A percentile compares a stretch with the other conserved stretches of the same genome.
Conservation (phyloP, 2,113 vertebrate genomes). For the Rhineura floridana region DNA sequence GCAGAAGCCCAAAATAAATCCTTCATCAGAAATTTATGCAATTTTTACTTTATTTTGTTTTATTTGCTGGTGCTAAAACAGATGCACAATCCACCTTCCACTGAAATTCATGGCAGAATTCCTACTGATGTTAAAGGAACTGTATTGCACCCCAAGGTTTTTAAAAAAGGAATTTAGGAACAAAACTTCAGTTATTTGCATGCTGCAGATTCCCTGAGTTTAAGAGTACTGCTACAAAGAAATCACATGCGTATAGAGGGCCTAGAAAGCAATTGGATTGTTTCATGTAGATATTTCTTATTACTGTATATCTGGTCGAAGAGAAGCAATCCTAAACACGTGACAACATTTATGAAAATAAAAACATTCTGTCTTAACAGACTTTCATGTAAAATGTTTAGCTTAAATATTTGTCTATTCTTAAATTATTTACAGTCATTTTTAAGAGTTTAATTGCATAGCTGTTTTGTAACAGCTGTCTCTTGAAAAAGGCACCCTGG, state of each 20-base stretch:
- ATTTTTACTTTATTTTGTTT: neutral
- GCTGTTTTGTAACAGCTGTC: neutral
- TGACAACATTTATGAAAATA: no score
- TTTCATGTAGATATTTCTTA: neutral
- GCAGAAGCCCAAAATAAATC: conserved; percentile 28
- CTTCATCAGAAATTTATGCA: conserved; percentile 31
- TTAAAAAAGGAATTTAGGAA: neutral
- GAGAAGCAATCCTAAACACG: neutral
- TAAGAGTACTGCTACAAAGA: neutral
- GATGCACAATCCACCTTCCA: neutral
- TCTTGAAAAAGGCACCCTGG: neutral
- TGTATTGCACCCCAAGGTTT: conserved; percentile 5
- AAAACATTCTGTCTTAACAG: neutral
- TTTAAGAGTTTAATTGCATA: neutral
- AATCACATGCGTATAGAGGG: neutral
- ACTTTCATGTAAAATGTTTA: neutral
- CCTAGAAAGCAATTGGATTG: neutral
- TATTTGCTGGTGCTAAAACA: neutral
- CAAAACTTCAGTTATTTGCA: neutral
- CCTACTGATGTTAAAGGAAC: conserved; percentile 5
- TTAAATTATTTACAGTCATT: neutral
- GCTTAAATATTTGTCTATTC: neutral
- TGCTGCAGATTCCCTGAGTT: neutral
- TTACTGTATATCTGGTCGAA: neutral
- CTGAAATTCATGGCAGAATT: neutral